A percentile compares a stretch with the other conserved stretches of the same genome.
Conservation (phyloP, 2,797 vertebrate genomes). For the Cryptoblepharus egeriae region DNA sequence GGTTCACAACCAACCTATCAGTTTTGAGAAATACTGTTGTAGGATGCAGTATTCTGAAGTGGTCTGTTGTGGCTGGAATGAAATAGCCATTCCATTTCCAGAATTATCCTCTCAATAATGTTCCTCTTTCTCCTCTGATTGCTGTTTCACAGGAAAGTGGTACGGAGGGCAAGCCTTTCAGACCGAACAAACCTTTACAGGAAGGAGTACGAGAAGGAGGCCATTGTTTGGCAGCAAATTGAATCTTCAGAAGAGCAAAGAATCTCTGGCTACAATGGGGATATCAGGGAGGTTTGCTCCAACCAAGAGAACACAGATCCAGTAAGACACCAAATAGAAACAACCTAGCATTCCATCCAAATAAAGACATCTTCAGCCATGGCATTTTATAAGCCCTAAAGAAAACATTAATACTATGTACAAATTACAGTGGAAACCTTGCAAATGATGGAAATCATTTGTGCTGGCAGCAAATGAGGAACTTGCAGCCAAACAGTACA, state of each 20-base stretch:
- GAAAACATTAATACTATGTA: background rate
- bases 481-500: too few species aligned
- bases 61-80: background rate
- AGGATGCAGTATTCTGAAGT: background rate
- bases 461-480: too few species aligned
- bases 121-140: background rate
- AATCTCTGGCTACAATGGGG: constrained; percentile 71
- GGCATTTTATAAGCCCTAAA: background rate
- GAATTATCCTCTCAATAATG: background rate
- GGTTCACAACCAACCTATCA: too few species aligned
- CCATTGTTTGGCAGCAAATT: constrained; percentile 94
- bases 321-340: constrained; percentile 66
- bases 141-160: constrained; percentile 87
- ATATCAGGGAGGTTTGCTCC: constrained; percentile 85
- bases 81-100: constrained; percentile 1
- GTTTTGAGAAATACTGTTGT: too few species aligned
- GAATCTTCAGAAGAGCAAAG: constrained; percentile 81
- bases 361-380: constrained; percentile 1
- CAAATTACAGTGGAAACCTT: background rate
- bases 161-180: constrained; percentile 93
- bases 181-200: constrained; percentile 95
- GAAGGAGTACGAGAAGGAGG: constrained; percentile 96
- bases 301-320: constrained; percentile 89
- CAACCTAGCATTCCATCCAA: background rate
- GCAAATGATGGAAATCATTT: too few species aligned